These are phyloP conservation scores for Campopleginae sp. DNA, from an alignment of 2,888 invertebrate species.

Conservation along the genomic window DNA sequence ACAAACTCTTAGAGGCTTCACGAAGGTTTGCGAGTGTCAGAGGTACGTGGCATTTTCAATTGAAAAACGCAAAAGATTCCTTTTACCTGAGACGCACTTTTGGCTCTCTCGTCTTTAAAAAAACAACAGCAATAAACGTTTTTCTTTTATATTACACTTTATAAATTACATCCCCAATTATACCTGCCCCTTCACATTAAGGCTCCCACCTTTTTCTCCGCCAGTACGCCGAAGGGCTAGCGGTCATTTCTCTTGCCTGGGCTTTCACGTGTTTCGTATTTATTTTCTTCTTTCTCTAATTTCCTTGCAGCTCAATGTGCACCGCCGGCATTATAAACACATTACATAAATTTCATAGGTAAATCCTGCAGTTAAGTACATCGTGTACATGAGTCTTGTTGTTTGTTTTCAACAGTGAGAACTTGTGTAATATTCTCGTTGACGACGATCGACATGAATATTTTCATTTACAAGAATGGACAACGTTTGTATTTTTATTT, in stretches of 20 bases:
- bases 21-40: neutral
- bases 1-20: neutral
- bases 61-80: neutral
- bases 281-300: neutral
- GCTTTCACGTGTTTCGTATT: neutral
- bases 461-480: neutral
- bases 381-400: neutral
- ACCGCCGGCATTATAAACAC: neutral
- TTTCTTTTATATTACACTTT: neutral
- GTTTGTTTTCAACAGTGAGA: neutral
- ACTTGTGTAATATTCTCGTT: neutral
- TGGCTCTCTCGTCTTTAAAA: neutral
- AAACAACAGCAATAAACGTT: neutral
- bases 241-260: neutral
- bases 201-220: neutral
- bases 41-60: conserved; percentile 20
- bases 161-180: neutral
- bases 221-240: neutral
- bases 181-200: neutral
- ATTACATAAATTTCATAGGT: neutral
- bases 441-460: neutral
- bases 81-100: neutral
- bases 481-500: neutral
- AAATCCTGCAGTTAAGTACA: too few species aligned
- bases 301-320: neutral